A percentile compares a stretch with the other conserved stretches of the same genome.
phyloP scores from a whole-genome alignment of 2,113 vertebrate genomes.

The Eretmochelys imbricata region DNA sequence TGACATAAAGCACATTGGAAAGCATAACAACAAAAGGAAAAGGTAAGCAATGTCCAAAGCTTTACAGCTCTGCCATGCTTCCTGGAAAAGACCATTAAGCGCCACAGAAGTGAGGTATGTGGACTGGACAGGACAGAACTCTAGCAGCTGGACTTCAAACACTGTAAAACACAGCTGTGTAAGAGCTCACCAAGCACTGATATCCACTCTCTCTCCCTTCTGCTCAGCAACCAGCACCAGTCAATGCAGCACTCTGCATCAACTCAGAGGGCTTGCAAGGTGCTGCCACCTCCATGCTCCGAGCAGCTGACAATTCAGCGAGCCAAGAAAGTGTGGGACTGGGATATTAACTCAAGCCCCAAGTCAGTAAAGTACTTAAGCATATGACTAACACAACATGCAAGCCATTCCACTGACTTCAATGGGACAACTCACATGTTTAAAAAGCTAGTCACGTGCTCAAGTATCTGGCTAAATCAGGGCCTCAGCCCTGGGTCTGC shows the following conservation, averaged over 20 bases:
- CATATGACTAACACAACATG: background rate
- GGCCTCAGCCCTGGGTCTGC: conserved; percentile 10
- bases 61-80: background rate
- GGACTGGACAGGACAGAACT: background rate
- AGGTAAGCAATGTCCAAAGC: background rate
- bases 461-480: background rate
- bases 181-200: background rate
- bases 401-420: background rate
- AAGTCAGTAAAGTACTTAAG: background rate
- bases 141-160: conserved; percentile 17
- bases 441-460: background rate
- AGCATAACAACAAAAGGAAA: background rate
- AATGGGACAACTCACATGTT: background rate
- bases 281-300: background rate
- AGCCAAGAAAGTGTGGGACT: background rate
- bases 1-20: conserved; percentile 27
- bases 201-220: background rate
- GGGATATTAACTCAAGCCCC: background rate
- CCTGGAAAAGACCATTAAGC: background rate
- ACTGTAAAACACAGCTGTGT: background rate
- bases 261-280: background rate
- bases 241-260: background rate
- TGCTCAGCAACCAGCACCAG: background rate
- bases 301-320: background rate
- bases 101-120: background rate